phyloP scores from a whole-genome alignment of 2,888 invertebrate genomes.

The Encarsia formosa region DNA sequence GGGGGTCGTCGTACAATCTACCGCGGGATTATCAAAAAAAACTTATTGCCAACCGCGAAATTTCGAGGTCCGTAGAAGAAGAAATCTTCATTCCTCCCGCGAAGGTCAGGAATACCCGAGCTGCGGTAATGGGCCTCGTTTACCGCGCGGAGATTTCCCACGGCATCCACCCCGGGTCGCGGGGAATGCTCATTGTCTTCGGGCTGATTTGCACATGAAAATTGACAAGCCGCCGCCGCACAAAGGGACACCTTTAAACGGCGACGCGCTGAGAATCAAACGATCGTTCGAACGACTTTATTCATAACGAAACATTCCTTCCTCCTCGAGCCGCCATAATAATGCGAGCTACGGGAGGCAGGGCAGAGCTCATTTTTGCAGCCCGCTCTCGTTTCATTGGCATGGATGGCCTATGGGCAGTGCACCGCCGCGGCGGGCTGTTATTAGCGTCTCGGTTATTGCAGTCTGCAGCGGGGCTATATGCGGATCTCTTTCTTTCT shows the following conservation, averaged over 20 bases:
- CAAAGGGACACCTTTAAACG: too few relatives aligned
- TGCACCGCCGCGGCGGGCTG: slow-evolving; percentile 49
- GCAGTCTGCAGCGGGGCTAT: slow-evolving; percentile 41
- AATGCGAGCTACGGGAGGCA: slow-evolving; percentile 39
- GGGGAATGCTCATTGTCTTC: too few relatives aligned
- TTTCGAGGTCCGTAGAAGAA: neutral
- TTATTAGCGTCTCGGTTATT: slow-evolving; percentile 53
- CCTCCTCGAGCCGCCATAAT: slow-evolving; percentile 47
- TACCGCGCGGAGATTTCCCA: too few relatives aligned
- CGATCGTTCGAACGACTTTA: too few relatives aligned
- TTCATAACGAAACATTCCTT: slow-evolving; percentile 7
- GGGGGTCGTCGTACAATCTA: slow-evolving; percentile 4
- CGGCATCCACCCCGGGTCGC: too few relatives aligned
- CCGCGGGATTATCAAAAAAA: slow-evolving; percentile 32
- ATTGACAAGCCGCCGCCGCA: too few relatives aligned
- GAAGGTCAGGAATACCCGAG: slow-evolving; percentile 9
- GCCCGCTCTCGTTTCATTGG: slow-evolving; percentile 49
- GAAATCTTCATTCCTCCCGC: neutral
- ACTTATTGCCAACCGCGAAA: too few relatives aligned
- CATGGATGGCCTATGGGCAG: slow-evolving; percentile 51
- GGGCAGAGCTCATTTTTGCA: too few relatives aligned
- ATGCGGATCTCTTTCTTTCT: slow-evolving; percentile 36
- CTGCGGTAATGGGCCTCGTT: too few relatives aligned
- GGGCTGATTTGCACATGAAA: too few relatives aligned
- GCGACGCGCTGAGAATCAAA: too few relatives aligned